Evolutionary conservation across 2,113 vertebrate genomes (phyloP).

Genomic region (Girardinichthys multiradiatus): DNA sequence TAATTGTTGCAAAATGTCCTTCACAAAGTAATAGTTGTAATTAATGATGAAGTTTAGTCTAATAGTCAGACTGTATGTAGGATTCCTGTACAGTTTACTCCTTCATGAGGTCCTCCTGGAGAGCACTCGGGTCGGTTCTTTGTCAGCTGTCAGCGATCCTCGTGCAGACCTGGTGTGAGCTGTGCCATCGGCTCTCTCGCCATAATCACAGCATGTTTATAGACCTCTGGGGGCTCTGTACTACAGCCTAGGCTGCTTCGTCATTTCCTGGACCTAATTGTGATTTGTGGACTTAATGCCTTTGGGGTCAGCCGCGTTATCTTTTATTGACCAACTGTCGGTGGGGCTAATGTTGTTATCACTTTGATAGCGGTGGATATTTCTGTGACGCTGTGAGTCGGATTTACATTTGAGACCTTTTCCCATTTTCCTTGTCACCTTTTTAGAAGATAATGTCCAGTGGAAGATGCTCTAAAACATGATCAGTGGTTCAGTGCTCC

Average conservation of each 20-base stretch:
- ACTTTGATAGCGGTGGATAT: neutral
- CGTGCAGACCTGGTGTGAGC: conserved; percentile 27
- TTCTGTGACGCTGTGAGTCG: neutral
- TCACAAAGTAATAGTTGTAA: neutral
- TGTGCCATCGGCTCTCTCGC: conserved; percentile 36
- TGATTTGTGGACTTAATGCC: conserved; percentile 49
- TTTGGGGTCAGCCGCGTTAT: conserved; percentile 30
- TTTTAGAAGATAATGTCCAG: conserved; percentile 5
- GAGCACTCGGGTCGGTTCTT: conserved; percentile 31
- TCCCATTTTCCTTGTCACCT: conserved; percentile 7
- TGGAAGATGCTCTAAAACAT: conserved; percentile 7
- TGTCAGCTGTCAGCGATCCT: conserved; percentile 39
- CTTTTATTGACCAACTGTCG: conserved; percentile 10
- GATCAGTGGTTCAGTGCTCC: neutral
- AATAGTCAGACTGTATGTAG: conserved; percentile 18
- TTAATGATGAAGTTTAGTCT: neutral
- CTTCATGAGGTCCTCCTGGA: conserved; percentile 4
- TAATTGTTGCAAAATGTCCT: neutral
- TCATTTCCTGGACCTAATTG: conserved; percentile 17
- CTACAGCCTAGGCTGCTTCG: conserved; percentile 14
- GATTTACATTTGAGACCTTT: conserved; percentile 2
- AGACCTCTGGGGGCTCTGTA: conserved; percentile 25
- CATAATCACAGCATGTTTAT: conserved; percentile 39
- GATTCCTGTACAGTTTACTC: conserved; percentile 13
- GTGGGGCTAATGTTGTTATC: conserved; percentile 25